Evolutionary conservation across 2,113 vertebrate species (phyloP).

Genomic region (Balaeniceps rex): DNA sequence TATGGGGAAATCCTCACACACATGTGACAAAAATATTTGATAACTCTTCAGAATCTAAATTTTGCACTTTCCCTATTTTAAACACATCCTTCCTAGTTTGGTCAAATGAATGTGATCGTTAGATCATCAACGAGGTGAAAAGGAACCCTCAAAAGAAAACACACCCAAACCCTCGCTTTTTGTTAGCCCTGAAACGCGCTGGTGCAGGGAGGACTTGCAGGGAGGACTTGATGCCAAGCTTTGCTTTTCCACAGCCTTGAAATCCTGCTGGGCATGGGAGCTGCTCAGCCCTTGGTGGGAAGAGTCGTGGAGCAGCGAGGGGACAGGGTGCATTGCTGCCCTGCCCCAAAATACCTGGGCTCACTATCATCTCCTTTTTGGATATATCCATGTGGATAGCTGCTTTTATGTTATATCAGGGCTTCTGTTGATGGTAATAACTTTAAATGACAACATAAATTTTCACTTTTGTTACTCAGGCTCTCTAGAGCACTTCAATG

Average conservation of each 20-base stretch:
- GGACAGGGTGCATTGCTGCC: neutral
- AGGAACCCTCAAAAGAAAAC: neutral
- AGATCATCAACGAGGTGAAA: neutral
- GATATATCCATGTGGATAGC: neutral
- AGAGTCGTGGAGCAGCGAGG: neutral
- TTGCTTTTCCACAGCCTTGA: neutral
- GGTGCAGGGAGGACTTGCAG: neutral
- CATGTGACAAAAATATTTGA: neutral
- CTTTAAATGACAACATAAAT: neutral
- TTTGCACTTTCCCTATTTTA: slow-evolving; percentile 8
- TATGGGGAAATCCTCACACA: slow-evolving; percentile 21
- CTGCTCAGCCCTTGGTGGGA: neutral
- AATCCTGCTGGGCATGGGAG: neutral
- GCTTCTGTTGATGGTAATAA: neutral
- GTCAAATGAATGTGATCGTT: neutral
- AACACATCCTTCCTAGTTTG: neutral
- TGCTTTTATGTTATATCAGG: neutral
- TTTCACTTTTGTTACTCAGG: neutral
- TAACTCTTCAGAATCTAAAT: neutral
- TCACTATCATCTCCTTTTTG: neutral
- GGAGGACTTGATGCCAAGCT: neutral
- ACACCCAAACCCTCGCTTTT: neutral
- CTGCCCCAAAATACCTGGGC: neutral
- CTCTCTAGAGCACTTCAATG: neutral
- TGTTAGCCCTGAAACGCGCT: neutral